Evolutionary conservation across 2,888 invertebrate genomes (phyloP), one percentile per base, ranked within the genome.

Genomic region (Caenorhabditis auriculariae): DNA sequence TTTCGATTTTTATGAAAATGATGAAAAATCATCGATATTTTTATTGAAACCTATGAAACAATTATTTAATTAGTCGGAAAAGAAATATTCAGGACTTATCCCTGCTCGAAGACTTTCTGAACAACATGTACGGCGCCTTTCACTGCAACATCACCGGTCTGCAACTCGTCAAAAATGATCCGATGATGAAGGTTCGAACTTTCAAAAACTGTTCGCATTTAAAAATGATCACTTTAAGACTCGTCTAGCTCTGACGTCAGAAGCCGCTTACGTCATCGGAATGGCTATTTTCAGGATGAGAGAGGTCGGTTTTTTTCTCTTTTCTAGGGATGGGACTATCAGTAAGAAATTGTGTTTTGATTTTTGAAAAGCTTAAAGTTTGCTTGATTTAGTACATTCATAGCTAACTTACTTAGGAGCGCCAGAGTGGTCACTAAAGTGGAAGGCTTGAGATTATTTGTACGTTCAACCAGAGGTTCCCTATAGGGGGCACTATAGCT

Each of bases 61-160:
- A 6, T 19, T 7, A 6, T n/a, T 41, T 7, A 9, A 7, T 41
- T 7, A 41, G 41, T 17, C 15, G n/a, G 7, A 41, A n/a, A n/a
- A n/a, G n/a, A n/a, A n/a, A n/a, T n/a, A 37, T 65, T 44, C 47
- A 78, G 78, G 78, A 79, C 53, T 49, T 80, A 4, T 70, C 73
- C 2, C 61, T 79, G 2, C 60, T 79, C 35, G 77, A 80, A 52
- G 76, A 77, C 46, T 76, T 79, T 50, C 53, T 79, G 17, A 74
- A 73, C 43, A 69, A 71, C 45, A 71, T 74, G 56, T 77, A 77
- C 24, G 72, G 69, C 1, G 45, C 60, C 4, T 70, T 72, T 41
- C 75, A 74, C 37, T 78, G 79, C 47, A 78, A 78, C 46, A 76
- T 78, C 48, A 76, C 76, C 12, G 78, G 77, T n/a, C 54, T 78